Base-by-base conservation (phyloP, 2,113 vertebrate genomes). In the Terrapene triunguis region DNA sequence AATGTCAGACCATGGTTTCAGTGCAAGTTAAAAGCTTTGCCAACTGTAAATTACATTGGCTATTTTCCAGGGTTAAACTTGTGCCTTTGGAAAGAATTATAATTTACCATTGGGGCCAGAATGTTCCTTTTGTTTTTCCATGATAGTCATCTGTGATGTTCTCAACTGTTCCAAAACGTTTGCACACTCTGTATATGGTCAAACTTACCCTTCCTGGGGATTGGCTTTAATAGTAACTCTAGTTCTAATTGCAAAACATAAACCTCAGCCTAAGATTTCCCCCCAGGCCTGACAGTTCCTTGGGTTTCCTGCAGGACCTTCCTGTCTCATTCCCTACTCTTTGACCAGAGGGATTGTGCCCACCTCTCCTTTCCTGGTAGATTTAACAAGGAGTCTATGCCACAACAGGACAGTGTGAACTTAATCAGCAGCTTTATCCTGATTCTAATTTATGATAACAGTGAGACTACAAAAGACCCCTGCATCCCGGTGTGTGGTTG, bases 21-120 rank as follows among this genome's bases (percentile, higher is more conserved):
- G 79, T 74, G 51, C 93, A 94, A 51, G 87, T 82, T 83, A 59
- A 55, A 51, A 93, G 74, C 79, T 90, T 88, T 87, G 72, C 84
- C 82, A 90, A 88, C 82, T 90, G 42, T 55, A 62, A 87, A 88
- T 93, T 93, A 10, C 42, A 82, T 59, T 91, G 80, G 21, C 24
- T 53, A 84, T 59, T 25, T 87, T 84, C 69, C 92, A 92, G 62
- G 4, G 42, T 65, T 65, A 35, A 59, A 35, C 27, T 29, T 42
- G 47, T 91, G 81, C 74, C 21, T 1, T 2, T 38, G 80, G 87
- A 35, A 16, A 80, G 35, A 81, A 90, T 51, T 83, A 80, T 87
- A 21, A 42, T 87, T 87, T 80, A 80, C 32, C 48, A 10, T 0
- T 8, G 32, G 59, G 12, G 47, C 84, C 48, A 8, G 44, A 86